These are phyloP conservation scores for Sus scrofa DNA, from an alignment of 2,113 vertebrate species.

Conservation along the genomic window DNA sequence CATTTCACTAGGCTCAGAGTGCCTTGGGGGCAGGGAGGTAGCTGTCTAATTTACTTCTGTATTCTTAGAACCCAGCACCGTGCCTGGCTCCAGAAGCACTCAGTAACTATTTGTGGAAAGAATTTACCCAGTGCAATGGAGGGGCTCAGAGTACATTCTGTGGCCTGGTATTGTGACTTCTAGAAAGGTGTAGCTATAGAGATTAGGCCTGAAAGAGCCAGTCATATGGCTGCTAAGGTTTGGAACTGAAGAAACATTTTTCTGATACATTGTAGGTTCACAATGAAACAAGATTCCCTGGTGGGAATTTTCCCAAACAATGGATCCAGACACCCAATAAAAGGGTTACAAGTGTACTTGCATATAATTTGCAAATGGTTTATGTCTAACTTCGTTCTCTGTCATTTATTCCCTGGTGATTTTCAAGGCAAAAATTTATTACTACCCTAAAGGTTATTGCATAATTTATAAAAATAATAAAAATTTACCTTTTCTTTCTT, in stretches of 20 bases:
- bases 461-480: slow-evolving; percentile 81
- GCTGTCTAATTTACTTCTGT: slow-evolving; percentile 6
- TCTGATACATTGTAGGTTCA: slow-evolving; percentile 59
- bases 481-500: slow-evolving; percentile 69
- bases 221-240: slow-evolving; percentile 13
- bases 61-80: slow-evolving; percentile 26
- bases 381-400: slow-evolving; percentile 69
- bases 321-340: slow-evolving; percentile 65
- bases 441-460: slow-evolving; percentile 68
- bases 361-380: slow-evolving; percentile 68
- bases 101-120: slow-evolving; percentile 17
- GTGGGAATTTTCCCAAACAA: slow-evolving; percentile 64
- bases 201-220: slow-evolving; percentile 24
- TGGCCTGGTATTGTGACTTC: neutral
- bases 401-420: slow-evolving; percentile 63
- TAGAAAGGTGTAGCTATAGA: slow-evolving; percentile 31
- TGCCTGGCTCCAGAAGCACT: slow-evolving; percentile 30
- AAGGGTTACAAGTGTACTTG: slow-evolving; percentile 65
- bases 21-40: neutral
- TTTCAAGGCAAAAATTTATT: slow-evolving; percentile 72
- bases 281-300: slow-evolving; percentile 65
- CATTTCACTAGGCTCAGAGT: slow-evolving; percentile 6
- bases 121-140: neutral
- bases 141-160: neutral
- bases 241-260: slow-evolving; percentile 61